A percentile compares a stretch with the other conserved stretches of the same genome.
Conservation (phyloP, 2,113 vertebrate genomes). For the Hemiprocne comata region DNA sequence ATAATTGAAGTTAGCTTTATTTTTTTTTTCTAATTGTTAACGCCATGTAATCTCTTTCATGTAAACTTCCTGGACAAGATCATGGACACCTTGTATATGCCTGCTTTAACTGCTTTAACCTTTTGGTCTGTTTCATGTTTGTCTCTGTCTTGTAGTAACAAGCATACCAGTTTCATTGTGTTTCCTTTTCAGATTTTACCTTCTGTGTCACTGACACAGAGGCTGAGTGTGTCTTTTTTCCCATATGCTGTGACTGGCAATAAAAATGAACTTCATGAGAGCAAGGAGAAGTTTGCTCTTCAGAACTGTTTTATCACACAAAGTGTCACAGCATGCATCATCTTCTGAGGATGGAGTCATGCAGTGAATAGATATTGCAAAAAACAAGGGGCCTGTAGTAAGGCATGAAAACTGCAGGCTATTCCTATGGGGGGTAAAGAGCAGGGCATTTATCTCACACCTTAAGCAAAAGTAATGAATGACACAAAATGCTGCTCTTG, state of each 20-base stretch:
- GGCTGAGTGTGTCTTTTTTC: not conserved
- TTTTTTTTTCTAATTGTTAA: not conserved
- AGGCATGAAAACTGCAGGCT: not conserved
- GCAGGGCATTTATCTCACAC: not conserved
- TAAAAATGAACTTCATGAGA: not conserved
- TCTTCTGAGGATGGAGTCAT: not conserved
- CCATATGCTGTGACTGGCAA: not conserved
- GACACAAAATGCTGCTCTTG: not conserved
- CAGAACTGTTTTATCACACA: not conserved
- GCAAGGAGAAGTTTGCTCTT: not conserved
- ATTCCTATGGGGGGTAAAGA: not conserved
- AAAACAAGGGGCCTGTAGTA: not conserved
- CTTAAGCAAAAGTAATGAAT: not conserved
- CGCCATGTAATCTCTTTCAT: not conserved
- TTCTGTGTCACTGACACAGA: not conserved
- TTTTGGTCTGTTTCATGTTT: not conserved
- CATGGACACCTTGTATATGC: not conserved
- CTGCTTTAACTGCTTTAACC: not conserved
- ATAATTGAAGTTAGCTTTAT: not conserved
- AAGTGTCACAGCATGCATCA: not conserved
- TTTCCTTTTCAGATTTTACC: not conserved
- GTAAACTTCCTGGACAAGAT: not conserved
- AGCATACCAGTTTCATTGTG: not conserved
- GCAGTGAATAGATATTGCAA: not conserved
- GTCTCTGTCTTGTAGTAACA: not conserved